phyloP scores from a whole-genome alignment of 2,888 invertebrate species.

The Trachelus stipa region DNA sequence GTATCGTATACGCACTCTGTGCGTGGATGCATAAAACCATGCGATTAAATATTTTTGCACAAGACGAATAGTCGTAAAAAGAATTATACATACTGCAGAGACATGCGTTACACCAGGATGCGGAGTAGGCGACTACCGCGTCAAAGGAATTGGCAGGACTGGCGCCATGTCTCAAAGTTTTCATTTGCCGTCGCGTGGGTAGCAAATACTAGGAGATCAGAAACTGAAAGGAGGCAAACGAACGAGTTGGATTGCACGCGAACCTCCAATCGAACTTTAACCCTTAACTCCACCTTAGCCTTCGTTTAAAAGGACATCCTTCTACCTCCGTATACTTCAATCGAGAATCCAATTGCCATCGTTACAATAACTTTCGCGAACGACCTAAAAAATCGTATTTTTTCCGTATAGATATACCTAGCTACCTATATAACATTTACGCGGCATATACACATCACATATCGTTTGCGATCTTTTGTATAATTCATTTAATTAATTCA shows the following conservation, averaged over 20 bases:
- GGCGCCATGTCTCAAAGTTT: neutral
- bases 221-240: neutral
- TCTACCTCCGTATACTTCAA: neutral
- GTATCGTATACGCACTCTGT: neutral
- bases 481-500: constrained; percentile 28
- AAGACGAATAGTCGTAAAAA: neutral
- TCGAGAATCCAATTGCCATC: constrained; percentile 17
- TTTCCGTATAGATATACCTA: constrained; percentile 26
- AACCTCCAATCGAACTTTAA: neutral
- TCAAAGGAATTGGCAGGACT: neutral
- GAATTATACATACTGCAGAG: neutral
- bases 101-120: neutral
- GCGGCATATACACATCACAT: constrained; percentile 39
- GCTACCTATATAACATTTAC: constrained; percentile 34
- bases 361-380: constrained; percentile 26
- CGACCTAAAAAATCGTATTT: constrained; percentile 27
- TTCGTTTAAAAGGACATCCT: neutral
- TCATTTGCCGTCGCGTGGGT: neutral
- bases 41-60: neutral
- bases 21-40: neutral
- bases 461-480: constrained; percentile 22
- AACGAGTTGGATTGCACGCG: neutral
- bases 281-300: neutral
- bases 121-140: neutral
- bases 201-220: neutral